Evolutionary conservation across 2,113 vertebrate species (phyloP), one percentile per base, ranked within the genome.

Genomic region (Peucedramus taeniatus): DNA sequence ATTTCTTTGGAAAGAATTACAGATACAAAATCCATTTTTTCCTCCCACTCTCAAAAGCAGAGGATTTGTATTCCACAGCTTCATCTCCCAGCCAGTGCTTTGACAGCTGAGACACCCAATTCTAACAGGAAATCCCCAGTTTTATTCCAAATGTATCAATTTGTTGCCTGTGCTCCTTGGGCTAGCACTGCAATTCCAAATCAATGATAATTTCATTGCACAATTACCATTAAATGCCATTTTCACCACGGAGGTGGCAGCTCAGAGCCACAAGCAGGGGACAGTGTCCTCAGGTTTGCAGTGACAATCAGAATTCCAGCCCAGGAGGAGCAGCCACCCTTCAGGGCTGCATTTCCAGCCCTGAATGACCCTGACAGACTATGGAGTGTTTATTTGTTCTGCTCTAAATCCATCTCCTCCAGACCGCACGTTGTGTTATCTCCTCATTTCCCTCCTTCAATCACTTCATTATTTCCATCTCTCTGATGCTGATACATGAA

Each of bases 91-190:
- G 27, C 6, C 63, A 47, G 10, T 3, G 27, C 30, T 56, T 5
- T 11, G 24, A 14, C n/a, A 81, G 44, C 53, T 33, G 44, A 77
- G 51, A 40, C 28, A 53, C 50, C 44, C 76, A 35, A 3, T 11
- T 10, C 8, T 22, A 3, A 15, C 1, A 6, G n/a, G 7, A n/a
- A 68, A 45, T 28, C 16, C 64, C 12, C 9, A 3, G 0, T 7
- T 80, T 53, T 19, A 40, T 54, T 74, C 45, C 42, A 28, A 31
- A 14, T 11, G 7, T 8, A 5, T 30, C 13, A 0, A 5, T 63
- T 54, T 33, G 7, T 11, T 72, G 16, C 22, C 33, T 16, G 0
- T 2, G 17, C 24, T 49, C 39, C 35, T 65, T 7, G 60, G 70
- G 33, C 16, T 18, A 6, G 37, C 49, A 7, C 6, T 33, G 42